These are phyloP conservation scores for Malurus splendens DNA, from an alignment of 2,797 vertebrate genomes.

Conservation along the genomic window DNA sequence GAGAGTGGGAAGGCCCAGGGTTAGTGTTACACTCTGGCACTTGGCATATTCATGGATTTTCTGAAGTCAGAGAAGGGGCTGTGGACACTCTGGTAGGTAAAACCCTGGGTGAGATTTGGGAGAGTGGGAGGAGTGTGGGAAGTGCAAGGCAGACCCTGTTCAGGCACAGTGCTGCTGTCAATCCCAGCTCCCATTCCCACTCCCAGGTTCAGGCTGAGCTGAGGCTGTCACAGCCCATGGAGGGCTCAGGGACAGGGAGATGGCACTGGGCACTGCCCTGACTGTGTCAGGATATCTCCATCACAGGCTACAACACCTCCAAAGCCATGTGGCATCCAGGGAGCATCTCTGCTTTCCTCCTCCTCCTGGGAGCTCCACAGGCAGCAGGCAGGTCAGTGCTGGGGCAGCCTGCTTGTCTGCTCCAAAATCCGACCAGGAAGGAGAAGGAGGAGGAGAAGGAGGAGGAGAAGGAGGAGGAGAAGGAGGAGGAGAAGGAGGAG, in stretches of 20 bases:
- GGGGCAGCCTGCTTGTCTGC: not conserved
- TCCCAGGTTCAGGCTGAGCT: not conserved
- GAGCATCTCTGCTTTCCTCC: not conserved
- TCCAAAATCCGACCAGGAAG: not conserved
- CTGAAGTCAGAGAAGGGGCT: not conserved
- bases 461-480: not conserved
- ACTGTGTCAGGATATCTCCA: not conserved
- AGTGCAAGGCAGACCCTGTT: not conserved
- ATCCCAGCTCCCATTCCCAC: not conserved
- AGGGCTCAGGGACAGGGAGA: not conserved
- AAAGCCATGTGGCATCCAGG: not conserved
- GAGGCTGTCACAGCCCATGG: fast-evolving
- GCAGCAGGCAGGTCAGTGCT: not conserved
- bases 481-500: not conserved
- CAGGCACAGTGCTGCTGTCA: not conserved
- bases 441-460: not conserved
- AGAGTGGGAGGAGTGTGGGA: not conserved
- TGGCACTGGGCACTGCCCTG: not conserved
- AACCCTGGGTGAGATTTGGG: not conserved
- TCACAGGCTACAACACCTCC: fast-evolving
- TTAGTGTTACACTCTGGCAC: not conserved
- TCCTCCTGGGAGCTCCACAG: not conserved
- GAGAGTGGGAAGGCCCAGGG: not conserved
- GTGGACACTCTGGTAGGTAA: not conserved
- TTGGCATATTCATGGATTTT: not conserved